phyloP scores from a whole-genome alignment of 2,113 vertebrate species.

The Xiphophorus hellerii region DNA sequence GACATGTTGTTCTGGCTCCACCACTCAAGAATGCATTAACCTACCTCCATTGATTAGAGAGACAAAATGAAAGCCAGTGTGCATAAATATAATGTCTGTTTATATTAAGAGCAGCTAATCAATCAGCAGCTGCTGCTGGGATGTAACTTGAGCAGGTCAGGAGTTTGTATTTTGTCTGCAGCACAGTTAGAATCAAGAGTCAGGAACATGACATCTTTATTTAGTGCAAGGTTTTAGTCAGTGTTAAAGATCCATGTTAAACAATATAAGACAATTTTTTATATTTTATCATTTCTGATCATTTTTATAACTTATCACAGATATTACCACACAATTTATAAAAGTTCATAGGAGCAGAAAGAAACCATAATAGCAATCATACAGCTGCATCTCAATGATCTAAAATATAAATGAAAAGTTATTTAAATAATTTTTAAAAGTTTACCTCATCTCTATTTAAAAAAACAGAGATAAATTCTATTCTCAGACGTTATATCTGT shows the following conservation, averaged over 20 bases:
- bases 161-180: conserved; percentile 5
- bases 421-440: background rate
- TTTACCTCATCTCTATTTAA: background rate
- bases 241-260: background rate
- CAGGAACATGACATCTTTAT: background rate
- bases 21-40: conserved; percentile 52
- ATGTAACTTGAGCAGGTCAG: conserved; percentile 32
- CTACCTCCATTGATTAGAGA: conserved; percentile 33
- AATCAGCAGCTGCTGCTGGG: conserved; percentile 38
- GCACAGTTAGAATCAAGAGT: background rate
- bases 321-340: background rate
- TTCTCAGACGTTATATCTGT: background rate
- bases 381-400: background rate
- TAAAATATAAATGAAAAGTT: background rate
- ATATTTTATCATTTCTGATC: background rate
- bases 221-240: background rate
- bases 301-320: background rate
- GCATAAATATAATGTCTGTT: conserved; percentile 51
- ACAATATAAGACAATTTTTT: background rate
- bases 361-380: background rate
- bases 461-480: background rate
- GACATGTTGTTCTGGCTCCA: conserved; percentile 39
- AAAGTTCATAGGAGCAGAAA: background rate
- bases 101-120: conserved; percentile 52
- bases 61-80: conserved; percentile 21